Evolutionary conservation across 2,797 vertebrate species (phyloP).

Genomic region (Telmatherina bonti): DNA sequence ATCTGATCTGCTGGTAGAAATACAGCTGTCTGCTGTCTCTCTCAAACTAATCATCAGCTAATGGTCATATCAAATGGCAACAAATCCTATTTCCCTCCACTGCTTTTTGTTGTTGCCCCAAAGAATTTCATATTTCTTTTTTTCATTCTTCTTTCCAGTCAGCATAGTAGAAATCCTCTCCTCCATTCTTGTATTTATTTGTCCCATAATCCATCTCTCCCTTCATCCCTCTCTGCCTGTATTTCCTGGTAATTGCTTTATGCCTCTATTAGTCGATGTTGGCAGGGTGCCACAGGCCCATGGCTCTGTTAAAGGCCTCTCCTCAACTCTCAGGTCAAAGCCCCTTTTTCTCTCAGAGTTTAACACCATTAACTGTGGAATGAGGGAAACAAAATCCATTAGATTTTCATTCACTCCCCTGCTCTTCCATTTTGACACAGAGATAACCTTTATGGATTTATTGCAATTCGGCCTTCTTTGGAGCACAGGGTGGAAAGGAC

Average conservation of each 20-base stretch:
- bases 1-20: constrained; percentile 49
- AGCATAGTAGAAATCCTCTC: constrained; percentile 33
- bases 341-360: constrained; percentile 54
- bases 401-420: constrained; percentile 55
- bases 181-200: constrained; percentile 42
- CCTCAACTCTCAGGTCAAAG: constrained; percentile 56
- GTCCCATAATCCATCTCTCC: constrained; percentile 53
- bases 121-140: constrained; percentile 44
- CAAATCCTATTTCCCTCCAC: constrained; percentile 64
- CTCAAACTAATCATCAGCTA: constrained; percentile 66
- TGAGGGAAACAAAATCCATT: constrained; percentile 67
- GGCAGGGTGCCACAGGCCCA: constrained; percentile 70
- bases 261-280: constrained; percentile 72
- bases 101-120: constrained; percentile 44
- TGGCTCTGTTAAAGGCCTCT: constrained; percentile 66
- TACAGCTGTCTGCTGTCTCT: constrained; percentile 18
- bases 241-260: constrained; percentile 82
- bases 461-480: constrained; percentile 20
- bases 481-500: constrained; percentile 3
- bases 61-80: constrained; percentile 67
- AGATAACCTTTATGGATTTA: constrained; percentile 48
- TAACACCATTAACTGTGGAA: constrained; percentile 76
- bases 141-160: constrained; percentile 27
- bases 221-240: constrained; percentile 46
- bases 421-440: constrained; percentile 28